Conservation (phyloP, 2,888 invertebrate species). For the Cyrtodaria siliqua region DNA sequence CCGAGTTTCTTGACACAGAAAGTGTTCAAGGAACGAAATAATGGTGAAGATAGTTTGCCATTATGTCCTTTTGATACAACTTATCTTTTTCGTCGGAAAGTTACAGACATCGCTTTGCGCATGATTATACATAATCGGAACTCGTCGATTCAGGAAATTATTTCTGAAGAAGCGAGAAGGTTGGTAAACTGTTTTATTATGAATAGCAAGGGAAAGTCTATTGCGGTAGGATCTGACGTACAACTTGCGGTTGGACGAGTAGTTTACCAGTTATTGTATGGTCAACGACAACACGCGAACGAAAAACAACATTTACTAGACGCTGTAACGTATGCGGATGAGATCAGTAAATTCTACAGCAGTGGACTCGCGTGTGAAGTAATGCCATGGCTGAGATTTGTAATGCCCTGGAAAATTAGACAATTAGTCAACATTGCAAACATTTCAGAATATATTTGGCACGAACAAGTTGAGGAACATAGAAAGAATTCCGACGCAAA, state of each 20-base stretch:
- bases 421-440: slow-evolving; percentile 37
- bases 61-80: slow-evolving; percentile 19
- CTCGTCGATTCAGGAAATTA: too few relatives aligned
- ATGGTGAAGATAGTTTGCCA: slow-evolving; percentile 10
- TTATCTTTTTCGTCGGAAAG: too few relatives aligned
- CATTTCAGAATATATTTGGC: not conserved
- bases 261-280: too few relatives aligned
- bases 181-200: too few relatives aligned
- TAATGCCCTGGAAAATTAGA: slow-evolving; percentile 42
- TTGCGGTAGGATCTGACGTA: too few relatives aligned
- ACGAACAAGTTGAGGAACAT: slow-evolving; percentile 15
- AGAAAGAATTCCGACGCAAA: too few relatives aligned
- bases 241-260: too few relatives aligned
- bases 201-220: too few relatives aligned
- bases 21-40: slow-evolving; percentile 10
- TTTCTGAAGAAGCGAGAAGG: too few relatives aligned
- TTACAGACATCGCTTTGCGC: too few relatives aligned
- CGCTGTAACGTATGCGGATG: slow-evolving; percentile 3
- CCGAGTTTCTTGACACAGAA: slow-evolving; percentile 50
- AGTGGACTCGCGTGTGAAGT: slow-evolving; percentile 65
- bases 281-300: too few relatives aligned
- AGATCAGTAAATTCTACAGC: slow-evolving; percentile 44
- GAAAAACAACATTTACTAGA: not conserved
- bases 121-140: too few relatives aligned
- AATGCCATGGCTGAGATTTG: slow-evolving; percentile 64